Conservation (phyloP, 2,888 invertebrate genomes). For the Apodemia mormo region DNA sequence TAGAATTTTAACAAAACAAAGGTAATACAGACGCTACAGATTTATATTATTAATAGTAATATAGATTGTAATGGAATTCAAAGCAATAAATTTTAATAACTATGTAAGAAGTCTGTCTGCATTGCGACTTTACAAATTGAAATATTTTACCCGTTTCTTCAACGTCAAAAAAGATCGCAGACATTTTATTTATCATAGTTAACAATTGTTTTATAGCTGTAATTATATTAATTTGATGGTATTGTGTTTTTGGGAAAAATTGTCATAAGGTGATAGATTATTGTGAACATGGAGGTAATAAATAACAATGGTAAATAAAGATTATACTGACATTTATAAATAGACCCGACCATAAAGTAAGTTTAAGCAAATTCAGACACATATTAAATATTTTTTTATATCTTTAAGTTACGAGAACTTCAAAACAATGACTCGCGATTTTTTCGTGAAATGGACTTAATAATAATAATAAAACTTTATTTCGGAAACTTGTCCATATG, state of each 20-base stretch:
- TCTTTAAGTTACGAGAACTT: neutral
- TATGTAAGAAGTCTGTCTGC: too few relatives aligned
- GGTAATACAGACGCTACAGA: too few relatives aligned
- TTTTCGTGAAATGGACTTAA: neutral
- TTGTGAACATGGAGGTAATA: neutral
- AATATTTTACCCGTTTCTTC: neutral
- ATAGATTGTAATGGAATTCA: too few relatives aligned
- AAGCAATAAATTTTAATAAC: too few relatives aligned
- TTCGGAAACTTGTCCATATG: neutral
- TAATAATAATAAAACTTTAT: too few relatives aligned
- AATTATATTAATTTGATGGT: conserved; percentile 8
- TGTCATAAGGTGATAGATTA: neutral
- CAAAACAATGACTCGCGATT: neutral
- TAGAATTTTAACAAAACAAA: too few relatives aligned
- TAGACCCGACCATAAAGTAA: neutral
- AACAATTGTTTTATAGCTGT: neutral
- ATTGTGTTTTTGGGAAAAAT: neutral
- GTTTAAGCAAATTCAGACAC: neutral
- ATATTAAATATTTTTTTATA: neutral
- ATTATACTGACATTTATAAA: neutral
- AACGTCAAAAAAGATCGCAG: neutral
- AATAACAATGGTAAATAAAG: neutral
- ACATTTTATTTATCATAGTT: neutral
- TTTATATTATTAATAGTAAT: too few relatives aligned
- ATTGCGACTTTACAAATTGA: neutral